Evolutionary conservation across 2,888 invertebrate species (phyloP), one percentile per base, ranked within the genome.

Genomic region (Lepidonotus clava): DNA sequence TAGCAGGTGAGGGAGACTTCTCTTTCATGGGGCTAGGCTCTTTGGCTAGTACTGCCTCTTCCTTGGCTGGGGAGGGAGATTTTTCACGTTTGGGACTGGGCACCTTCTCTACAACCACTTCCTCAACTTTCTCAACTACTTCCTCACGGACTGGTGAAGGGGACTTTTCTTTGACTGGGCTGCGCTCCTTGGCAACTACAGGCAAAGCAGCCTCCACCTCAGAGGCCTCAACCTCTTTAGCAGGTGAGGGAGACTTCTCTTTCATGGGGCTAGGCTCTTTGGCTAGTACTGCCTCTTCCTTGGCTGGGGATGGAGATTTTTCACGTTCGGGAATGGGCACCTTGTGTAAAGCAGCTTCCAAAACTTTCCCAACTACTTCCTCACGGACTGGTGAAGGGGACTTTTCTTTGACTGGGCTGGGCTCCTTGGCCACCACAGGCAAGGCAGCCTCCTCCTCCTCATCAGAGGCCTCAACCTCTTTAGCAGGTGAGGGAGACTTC

Each of bases 331-430:
- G 77, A 21, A n/a, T 67, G 36, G 86, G 86, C 90, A 67, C 85
- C 84, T 38, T 71, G 34, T 66, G 18, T 66, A 66, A 11, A 21
- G 24, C 66, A 21, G 66, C 8, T 24, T 66, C 66, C n/a, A n/a
- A 14, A 11, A 21, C 24, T 21, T 21, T 24, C 11, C 11, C 66
- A 95, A 40, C 28, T 32, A 32, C 66, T 6, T 32, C 66, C 4
- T 76, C 76, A 4, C 38, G 34, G 18, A 38, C 76, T n/a, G 76
- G 40, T 77, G 56, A 34, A 4, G 24, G 28, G 34, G 61, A 41
- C 24, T 71, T 51, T 36, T 86, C 86, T 14, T 41, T 28, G 5
- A 24, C 21, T 11, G 86, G 77, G 14, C 40, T 67, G 36, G 86
- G 86, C 90, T 80, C 85, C 84, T 38, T 71, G 34, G 84, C 86